Conservation (phyloP, 2,113 vertebrate genomes). For the Felis catus region F.catus_Fca126_mat1.0 CM031417.1:135903001-135903500, state of each 20-base stretch:
- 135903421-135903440: background rate
- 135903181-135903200: background rate
- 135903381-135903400: background rate
- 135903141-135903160: background rate
- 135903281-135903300: background rate
- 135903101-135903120: background rate
- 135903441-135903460: background rate
- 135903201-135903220: background rate
- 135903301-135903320: background rate
- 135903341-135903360: background rate
- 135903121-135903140: background rate
- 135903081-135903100: background rate
- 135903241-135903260: background rate
- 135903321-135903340: background rate
- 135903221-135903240: background rate
- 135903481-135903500: background rate
- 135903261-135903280: background rate
- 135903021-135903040: background rate
- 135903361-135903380: fast-evolving
- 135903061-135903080: background rate
- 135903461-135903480: background rate
- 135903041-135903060: background rate
- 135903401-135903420: background rate
- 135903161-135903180: background rate
- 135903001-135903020: background rate